These are phyloP conservation scores for Nephila pilipes DNA, from an alignment of 1,140 invertebrate species.

Conservation along the genomic window DNA sequence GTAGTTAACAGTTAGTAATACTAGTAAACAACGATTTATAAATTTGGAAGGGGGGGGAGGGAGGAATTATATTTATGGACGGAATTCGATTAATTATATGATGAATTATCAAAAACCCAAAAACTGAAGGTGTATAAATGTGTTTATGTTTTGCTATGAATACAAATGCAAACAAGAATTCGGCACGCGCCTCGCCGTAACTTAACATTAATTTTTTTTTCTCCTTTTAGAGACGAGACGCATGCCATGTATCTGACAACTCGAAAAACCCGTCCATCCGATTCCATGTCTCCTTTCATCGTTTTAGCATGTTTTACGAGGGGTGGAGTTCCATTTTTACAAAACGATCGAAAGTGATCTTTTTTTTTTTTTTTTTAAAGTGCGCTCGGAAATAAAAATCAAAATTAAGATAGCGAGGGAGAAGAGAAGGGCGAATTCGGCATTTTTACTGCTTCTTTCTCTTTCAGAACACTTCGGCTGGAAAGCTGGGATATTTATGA, in stretches of 20 bases:
- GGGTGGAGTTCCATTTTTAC: slow-evolving; percentile 38
- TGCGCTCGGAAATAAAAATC: slow-evolving; percentile 28
- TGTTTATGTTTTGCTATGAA: too few species aligned
- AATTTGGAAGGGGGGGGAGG: too few species aligned
- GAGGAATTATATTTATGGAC: too few species aligned
- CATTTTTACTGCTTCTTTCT: slow-evolving; percentile 33
- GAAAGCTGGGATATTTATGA: slow-evolving; percentile 58
- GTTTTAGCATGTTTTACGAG: slow-evolving; percentile 1
- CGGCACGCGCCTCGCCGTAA: too few species aligned
- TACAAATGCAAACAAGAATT: too few species aligned
- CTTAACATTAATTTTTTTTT: not conserved
- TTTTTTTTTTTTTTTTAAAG: not conserved
- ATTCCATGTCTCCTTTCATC: slow-evolving; percentile 60
- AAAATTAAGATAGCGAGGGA: slow-evolving; percentile 62
- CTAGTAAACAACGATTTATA: too few species aligned
- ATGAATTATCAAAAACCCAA: too few species aligned
- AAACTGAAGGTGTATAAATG: too few species aligned
- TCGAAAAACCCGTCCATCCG: not conserved
- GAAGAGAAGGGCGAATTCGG: not conserved
- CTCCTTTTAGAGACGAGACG: not conserved
- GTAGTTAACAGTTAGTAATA: too few species aligned
- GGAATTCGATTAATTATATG: too few species aligned
- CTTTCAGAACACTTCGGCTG: slow-evolving; percentile 48
- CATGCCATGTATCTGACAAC: slow-evolving; percentile 9
- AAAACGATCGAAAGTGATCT: slow-evolving; percentile 56